Conservation (phyloP, 2,113 vertebrate genomes). For the Tyto alba region DNA sequence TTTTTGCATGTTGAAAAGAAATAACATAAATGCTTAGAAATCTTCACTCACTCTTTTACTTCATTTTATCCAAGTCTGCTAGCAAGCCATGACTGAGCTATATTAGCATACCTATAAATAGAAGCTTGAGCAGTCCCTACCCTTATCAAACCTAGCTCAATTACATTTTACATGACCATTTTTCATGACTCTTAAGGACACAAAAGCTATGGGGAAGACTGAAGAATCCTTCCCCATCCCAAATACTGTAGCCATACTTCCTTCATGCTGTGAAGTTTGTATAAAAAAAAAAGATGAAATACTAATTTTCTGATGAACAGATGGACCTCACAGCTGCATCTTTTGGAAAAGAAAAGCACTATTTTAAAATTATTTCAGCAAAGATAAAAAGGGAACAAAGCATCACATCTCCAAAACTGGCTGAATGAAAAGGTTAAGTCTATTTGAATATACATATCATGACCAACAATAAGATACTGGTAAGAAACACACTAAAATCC, state of each 20-base stretch:
- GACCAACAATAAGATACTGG: neutral
- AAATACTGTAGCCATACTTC: neutral
- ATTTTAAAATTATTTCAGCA: constrained; percentile 21
- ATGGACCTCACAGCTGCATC: constrained; percentile 52
- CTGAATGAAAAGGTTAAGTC: neutral
- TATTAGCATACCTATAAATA: neutral
- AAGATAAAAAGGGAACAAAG: constrained; percentile 28
- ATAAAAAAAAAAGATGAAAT: constrained; percentile 43
- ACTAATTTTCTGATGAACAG: constrained; percentile 29
- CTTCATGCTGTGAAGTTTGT: neutral
- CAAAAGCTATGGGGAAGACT: neutral
- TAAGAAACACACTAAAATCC: neutral
- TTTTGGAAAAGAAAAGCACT: neutral
- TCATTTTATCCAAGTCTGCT: neutral
- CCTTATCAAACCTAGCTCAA: neutral
- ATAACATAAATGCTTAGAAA: neutral
- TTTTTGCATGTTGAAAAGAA: neutral
- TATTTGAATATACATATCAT: neutral
- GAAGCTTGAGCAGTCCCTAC: neutral
- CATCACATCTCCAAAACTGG: neutral
- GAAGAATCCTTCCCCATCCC: neutral
- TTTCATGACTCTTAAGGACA: neutral
- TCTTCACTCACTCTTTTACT: neutral
- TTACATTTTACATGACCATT: neutral
- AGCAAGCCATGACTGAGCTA: neutral